Evolutionary conservation across 2,113 vertebrate species (phyloP).

Genomic region (Copsychus sechellarum): DNA sequence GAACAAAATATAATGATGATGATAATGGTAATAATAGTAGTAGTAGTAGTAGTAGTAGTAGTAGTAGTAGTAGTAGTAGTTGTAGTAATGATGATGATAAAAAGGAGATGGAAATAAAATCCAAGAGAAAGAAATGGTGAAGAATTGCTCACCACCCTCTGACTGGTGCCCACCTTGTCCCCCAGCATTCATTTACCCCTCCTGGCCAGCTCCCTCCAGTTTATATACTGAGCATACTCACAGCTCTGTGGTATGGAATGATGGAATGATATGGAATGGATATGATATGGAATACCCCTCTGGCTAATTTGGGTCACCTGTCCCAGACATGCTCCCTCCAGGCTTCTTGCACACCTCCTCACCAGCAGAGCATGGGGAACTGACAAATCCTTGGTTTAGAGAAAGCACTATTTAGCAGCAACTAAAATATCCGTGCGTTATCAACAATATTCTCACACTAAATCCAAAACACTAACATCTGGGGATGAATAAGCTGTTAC

Average conservation of each 20-base stretch:
- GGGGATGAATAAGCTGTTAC: background rate
- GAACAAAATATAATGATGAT: background rate
- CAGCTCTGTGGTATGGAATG: background rate
- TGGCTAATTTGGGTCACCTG: background rate
- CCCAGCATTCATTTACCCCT: background rate
- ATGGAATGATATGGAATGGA: too few species aligned
- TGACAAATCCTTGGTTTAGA: background rate
- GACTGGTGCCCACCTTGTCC: fast-evolving
- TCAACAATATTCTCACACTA: background rate
- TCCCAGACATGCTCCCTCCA: background rate
- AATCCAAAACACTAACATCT: background rate
- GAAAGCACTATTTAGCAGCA: background rate
- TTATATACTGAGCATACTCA: background rate
- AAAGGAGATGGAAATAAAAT: background rate
- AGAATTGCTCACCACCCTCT: background rate
- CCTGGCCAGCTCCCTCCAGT: background rate
- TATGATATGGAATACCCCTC: background rate
- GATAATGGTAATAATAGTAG: too few species aligned
- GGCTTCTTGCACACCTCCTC: background rate
- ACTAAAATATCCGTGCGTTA: background rate
- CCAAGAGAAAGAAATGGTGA: background rate
- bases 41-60: background rate
- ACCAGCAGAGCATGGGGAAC: background rate
- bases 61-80: background rate
- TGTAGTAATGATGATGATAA: background rate